Base-by-base conservation (phyloP, 2,797 vertebrate species). In the Atherinosoma microstoma region DNA sequence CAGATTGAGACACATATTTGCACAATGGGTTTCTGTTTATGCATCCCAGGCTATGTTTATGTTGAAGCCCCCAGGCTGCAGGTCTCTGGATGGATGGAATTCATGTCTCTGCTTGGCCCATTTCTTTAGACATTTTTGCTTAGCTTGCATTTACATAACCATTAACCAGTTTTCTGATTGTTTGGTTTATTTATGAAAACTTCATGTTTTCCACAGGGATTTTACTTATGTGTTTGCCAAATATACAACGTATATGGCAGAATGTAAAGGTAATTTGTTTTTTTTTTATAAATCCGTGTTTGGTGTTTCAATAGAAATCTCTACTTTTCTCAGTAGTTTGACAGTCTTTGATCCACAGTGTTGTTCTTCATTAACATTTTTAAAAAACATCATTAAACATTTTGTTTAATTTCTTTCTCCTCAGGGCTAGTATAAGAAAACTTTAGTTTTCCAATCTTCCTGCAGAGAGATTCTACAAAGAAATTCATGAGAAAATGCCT, bases 401-500 rank as follows among this genome's bases (percentile, higher is more conserved):
- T 4, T 12, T 20, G 3, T 12, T 8, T 45, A 4, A 16, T 10
- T 24, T 40, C 2, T 24, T 72, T 45, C 36, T 29, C 30, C 29
- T 36, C 32, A 51, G 15, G 13, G 16, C 5, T 0, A 22, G 42
- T 58, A 13, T 47, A 56, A 68, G 58, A 75, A 61, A 76, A 72
- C 30, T 49, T 69, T 71, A 35, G 73, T 70, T 82, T 73, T 72
- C 61, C 38, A 67, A 20, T 74, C 24, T 69, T 78, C 15, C 29
- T 79, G 74, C 40, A 54, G 42, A 78, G 34, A 64, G 47, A 73
- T 76, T 78, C 75, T 71, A 79, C 71, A 79, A 70, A 83, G 66
- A 72, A 75, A 79, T 84, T 75, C 76, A 84, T 69, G 66, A 80
- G 67, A 73, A 82, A 80, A 77, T 83, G 74, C 70, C 78, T 83